phyloP scores from a whole-genome alignment of 2,888 invertebrate species.

The Thera britannica region DNA sequence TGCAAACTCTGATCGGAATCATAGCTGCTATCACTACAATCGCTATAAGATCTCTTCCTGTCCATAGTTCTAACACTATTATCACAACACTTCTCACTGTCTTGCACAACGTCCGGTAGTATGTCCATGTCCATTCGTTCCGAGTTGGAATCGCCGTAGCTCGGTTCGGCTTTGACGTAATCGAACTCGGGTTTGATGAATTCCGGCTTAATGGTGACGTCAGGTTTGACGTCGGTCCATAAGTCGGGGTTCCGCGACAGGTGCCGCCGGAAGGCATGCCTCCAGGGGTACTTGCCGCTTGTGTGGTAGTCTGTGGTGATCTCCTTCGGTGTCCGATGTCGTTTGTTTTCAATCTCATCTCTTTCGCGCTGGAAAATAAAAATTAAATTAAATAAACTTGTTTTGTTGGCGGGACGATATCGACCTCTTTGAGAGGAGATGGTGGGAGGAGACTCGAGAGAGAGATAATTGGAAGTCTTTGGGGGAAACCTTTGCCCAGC shows the following conservation, averaged over 20 bases:
- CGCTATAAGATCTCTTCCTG: conserved; percentile 69
- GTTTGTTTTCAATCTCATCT: conserved; percentile 70
- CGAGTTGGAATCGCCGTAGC: not conserved
- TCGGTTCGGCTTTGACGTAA: conserved; percentile 28
- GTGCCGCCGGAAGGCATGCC: conserved; percentile 72
- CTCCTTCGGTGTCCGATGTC: conserved; percentile 71
- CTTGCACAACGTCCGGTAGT: conserved; percentile 43
- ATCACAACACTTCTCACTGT: conserved; percentile 48
- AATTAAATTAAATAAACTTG: not conserved
- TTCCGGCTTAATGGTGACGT: conserved; percentile 22
- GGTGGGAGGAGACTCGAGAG: no score
- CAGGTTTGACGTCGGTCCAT: conserved; percentile 52
- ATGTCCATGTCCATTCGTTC: conserved; percentile 32
- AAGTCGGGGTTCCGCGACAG: conserved; percentile 63
- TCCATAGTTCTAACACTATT: conserved; percentile 41
- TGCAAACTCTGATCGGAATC: conserved; percentile 74
- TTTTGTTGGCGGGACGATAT: no score
- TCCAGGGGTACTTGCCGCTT: conserved; percentile 73
- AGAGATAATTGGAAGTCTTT: no score
- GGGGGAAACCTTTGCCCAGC: no score
- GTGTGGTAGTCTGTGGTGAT: conserved; percentile 73
- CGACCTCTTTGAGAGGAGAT: no score
- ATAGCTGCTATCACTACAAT: conserved; percentile 69
- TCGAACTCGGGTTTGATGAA: conserved; percentile 11
- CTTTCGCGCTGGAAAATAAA: not conserved